phyloP scores from a whole-genome alignment of 1,140 invertebrate genomes.

The Zaprionus capensis region DNA sequence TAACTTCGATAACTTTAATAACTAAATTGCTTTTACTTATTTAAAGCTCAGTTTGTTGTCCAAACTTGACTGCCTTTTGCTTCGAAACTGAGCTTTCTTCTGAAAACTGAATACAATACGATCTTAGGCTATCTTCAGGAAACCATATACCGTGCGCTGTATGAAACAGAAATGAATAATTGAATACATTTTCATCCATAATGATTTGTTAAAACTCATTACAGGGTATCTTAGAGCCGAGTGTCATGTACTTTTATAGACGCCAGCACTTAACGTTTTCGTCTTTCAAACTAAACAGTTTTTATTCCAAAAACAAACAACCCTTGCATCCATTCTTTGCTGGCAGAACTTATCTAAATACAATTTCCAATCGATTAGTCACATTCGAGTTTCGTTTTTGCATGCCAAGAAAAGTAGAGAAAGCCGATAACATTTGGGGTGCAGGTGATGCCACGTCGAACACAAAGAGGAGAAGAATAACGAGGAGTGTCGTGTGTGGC shows the following conservation, averaged over 20 bases:
- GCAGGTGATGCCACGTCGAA: neutral
- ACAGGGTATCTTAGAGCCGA: neutral
- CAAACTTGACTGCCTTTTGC: too few species aligned
- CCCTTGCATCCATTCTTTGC: neutral
- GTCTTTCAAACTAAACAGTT: neutral
- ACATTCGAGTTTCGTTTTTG: neutral
- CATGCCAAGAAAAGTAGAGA: neutral
- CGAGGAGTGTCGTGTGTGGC: neutral
- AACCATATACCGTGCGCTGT: too few species aligned
- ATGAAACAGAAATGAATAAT: too few species aligned
- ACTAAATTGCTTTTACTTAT: too few species aligned
- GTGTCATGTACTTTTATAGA: neutral
- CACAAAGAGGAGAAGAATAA: neutral
- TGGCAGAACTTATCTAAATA: neutral
- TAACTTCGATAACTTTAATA: too few species aligned
- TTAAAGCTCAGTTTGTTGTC: too few species aligned
- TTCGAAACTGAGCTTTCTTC: too few species aligned
- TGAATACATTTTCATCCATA: too few species aligned
- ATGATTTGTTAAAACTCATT: neutral
- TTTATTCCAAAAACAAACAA: neutral
- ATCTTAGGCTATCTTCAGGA: too few species aligned
- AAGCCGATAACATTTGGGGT: neutral
- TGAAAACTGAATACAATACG: too few species aligned
- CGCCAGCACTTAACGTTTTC: neutral
- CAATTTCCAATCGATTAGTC: slow-evolving; percentile 6